phyloP scores from a whole-genome alignment of 1,140 invertebrate species.

The Anagrus nilaparvatae region DNA sequence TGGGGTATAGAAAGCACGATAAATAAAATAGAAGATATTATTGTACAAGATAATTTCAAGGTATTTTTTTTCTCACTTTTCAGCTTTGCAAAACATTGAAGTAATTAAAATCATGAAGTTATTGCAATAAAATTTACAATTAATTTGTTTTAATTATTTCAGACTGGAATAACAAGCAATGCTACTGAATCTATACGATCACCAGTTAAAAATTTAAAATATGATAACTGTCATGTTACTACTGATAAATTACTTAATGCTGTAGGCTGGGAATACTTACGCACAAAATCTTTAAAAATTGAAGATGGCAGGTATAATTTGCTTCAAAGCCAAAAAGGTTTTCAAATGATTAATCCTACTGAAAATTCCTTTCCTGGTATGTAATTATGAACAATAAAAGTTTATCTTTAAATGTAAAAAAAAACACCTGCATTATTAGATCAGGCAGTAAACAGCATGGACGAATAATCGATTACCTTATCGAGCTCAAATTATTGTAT shows the following conservation, averaged over 20 bases:
- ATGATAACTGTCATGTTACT: slow-evolving; percentile 57
- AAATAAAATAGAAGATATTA: slow-evolving; percentile 70
- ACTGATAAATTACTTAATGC: slow-evolving; percentile 60
- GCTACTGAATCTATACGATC: slow-evolving; percentile 72
- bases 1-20: slow-evolving; percentile 67
- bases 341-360: slow-evolving; percentile 72
- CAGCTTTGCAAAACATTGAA: slow-evolving; percentile 54
- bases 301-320: slow-evolving; percentile 57
- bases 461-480: slow-evolving; percentile 97
- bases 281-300: slow-evolving; percentile 52
- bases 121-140: slow-evolving; percentile 1
- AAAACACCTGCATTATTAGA: slow-evolving; percentile 97
- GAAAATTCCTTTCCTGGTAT: slow-evolving; percentile 78
- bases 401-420: slow-evolving; percentile 97
- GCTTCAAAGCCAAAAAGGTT: slow-evolving; percentile 61
- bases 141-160: slow-evolving; percentile 23
- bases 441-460: slow-evolving; percentile 76
- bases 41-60: slow-evolving; percentile 70
- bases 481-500: slow-evolving; percentile 73
- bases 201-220: slow-evolving; percentile 66
- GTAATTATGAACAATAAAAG: no score
- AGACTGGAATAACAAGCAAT: slow-evolving; percentile 57
- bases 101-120: slow-evolving; percentile 39
- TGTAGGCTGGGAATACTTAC: slow-evolving; percentile 69
- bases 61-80: slow-evolving; percentile 42